Base-by-base conservation (phyloP, 2,888 invertebrate genomes). In the Hofmannophila pseudospretella region DNA sequence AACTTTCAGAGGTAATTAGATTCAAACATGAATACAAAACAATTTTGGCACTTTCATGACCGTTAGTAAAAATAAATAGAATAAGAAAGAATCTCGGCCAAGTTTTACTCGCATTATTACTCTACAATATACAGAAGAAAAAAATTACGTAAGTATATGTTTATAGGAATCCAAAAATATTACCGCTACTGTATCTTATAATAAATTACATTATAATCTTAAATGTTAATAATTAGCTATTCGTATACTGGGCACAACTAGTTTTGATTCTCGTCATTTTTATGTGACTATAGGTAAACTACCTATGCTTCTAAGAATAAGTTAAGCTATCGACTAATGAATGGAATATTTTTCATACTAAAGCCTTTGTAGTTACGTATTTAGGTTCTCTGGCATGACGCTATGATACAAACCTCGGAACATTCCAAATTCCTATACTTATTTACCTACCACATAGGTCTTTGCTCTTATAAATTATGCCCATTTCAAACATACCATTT, bases 201-300 rank as follows among this genome's bases (percentile, higher is more conserved):
- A 85, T 85, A 85, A 85, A 82, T 84, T 82, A 84, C 65, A 71
- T 68, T 73, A 79, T 70, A 70, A 71, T 74, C 23, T 77, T 78
- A 79, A 69, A 34, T 28, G 29, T 16, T 31, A 37, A 23, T 38
- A 39, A 25, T 75, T 76, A 80, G 66, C 82, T 86, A 86, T 80
- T 86, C 86, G 86, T 86, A 86, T 86, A 86, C 86, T 84, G 85
- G 86, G 85, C 86, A 86, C 86, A 86, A 86, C 86, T 86, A 86
- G 86, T 84, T 80, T 77, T 84, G 84, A 84, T 85, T 84, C 72
- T 69, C 82, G 82, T 84, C 82, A 85, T 84, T 82, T 76, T 76
- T 67, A 77, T 65, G 75, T 85, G 84, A 85, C 85, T 84, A 85
- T 75, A 80, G 73, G 76, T 85, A 81, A 79, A 73, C 80, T 85